A percentile compares a stretch with the other conserved stretches of the same genome.
phyloP scores from a whole-genome alignment of 1,140 invertebrate species.

The Zaprionus inermis region DNA sequence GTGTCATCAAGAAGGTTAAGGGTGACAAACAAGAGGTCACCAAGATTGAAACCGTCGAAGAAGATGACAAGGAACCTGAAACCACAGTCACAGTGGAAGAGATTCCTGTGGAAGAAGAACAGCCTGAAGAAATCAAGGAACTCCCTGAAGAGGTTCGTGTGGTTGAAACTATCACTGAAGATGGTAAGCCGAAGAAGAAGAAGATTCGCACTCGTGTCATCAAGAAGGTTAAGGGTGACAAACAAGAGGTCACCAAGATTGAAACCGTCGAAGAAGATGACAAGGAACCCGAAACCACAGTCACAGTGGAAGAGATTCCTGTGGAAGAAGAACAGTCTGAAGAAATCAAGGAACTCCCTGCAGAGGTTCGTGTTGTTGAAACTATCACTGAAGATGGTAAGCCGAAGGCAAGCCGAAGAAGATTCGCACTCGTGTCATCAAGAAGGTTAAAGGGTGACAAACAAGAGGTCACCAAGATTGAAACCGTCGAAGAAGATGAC shows the following conservation, averaged over 20 bases:
- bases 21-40: slow-evolving; percentile 75
- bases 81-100: slow-evolving; percentile 66
- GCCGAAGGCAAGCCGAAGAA: slow-evolving; percentile 43
- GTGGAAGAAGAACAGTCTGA: slow-evolving; percentile 25
- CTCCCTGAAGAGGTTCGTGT: slow-evolving; percentile 33
- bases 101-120: slow-evolving; percentile 23
- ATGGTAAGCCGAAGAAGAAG: slow-evolving; percentile 24
- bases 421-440: slow-evolving; percentile 62
- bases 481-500: slow-evolving; percentile 83
- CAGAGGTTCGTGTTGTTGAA: slow-evolving; percentile 31
- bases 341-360: slow-evolving; percentile 30
- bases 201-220: slow-evolving; percentile 63
- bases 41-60: slow-evolving; percentile 83
- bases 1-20: slow-evolving; percentile 68
- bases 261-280: slow-evolving; percentile 83
- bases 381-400: slow-evolving; percentile 11
- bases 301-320: slow-evolving; percentile 52
- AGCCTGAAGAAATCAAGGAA: slow-evolving; percentile 29
- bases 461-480: slow-evolving; percentile 77
- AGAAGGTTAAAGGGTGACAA: slow-evolving; percentile 71
- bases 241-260: slow-evolving; percentile 79
- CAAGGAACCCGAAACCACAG: slow-evolving; percentile 70
- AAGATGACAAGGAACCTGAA: slow-evolving; percentile 78
- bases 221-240: slow-evolving; percentile 69
- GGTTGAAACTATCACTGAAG: slow-evolving; percentile 14